Base-by-base conservation (phyloP, 2,797 vertebrate genomes). In the Miichthys miiuy region DNA sequence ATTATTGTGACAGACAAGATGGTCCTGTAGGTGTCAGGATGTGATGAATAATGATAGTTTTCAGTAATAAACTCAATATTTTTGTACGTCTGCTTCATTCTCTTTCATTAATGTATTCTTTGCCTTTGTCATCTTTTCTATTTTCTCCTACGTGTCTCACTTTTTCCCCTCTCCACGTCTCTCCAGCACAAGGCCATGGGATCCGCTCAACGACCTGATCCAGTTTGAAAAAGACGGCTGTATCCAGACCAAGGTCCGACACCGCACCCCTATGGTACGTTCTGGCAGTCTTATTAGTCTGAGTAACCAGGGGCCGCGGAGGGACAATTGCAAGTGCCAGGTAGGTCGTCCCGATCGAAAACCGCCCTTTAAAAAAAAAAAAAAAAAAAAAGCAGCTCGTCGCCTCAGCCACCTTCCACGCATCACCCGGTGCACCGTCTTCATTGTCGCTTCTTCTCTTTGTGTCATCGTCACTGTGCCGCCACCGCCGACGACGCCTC, bases 181-280 rank as follows among this genome's bases (percentile, higher is more conserved):
- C 48, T 11, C 7, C 91, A 99, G 98, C 94, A 99, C 98, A 14
- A 96, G 98, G 85, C 98, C 98, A 0, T 99, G 98, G 98, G 98
- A 99, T 90, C 97, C 97, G 21, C 95, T 99, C 89, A 99, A 99
- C 81, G 98, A 99, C 90, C 93, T 99, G 95, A 95, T 99, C 95
- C 98, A 99, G 84, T 99, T 97, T 86, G 98, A 99, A 93, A 98
- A 98, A 95, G 97, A 98, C 55, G 97, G 98, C 90, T 95, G 96
- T 81, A 96, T 99, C 95, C 98, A 98, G 95, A 98, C 98, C 85
- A 97, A 98, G 96, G 97, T 99, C 91, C 97, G 96, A 77, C 98
- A 99, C 95, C 96, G 97, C 84, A 99, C 98, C 88, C 97, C 98
- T 89, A 99, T 99, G 98, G 98, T 99, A 98, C 87, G 97, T 96